Conservation (phyloP, 2,113 vertebrate species). For the Notarius lentiginosus region DNA sequence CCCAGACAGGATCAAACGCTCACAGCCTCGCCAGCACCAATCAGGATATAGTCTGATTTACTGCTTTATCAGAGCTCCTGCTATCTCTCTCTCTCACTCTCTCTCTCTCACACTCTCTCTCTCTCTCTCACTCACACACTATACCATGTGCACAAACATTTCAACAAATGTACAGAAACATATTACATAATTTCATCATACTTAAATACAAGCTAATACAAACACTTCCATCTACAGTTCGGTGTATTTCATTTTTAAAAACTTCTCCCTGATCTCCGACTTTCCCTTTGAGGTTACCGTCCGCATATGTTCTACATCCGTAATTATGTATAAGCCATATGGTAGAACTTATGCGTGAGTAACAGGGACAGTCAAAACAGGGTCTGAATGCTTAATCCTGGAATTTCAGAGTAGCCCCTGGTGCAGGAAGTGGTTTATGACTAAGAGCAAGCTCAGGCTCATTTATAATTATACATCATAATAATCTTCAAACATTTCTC, state of each 20-base stretch:
- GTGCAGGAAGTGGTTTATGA: slow-evolving; percentile 46
- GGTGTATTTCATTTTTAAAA: neutral
- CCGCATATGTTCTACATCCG: slow-evolving; percentile 19
- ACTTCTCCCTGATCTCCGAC: neutral
- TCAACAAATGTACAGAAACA: neutral
- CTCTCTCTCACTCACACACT: neutral
- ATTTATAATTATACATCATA: slow-evolving; percentile 26
- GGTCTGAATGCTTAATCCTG: slow-evolving; percentile 35
- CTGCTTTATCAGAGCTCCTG: slow-evolving; percentile 39
- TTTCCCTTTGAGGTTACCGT: slow-evolving; percentile 25
- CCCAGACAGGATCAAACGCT: slow-evolving; percentile 44
- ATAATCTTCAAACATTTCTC: neutral
- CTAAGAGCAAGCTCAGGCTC: slow-evolving; percentile 37
- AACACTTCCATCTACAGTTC: neutral
- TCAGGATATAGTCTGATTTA: slow-evolving; percentile 38
- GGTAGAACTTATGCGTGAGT: slow-evolving; percentile 35
- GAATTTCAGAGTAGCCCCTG: slow-evolving; percentile 17
- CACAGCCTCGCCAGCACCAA: slow-evolving; percentile 29
- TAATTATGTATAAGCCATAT: slow-evolving; percentile 39
- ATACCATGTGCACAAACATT: neutral
- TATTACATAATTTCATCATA: neutral
- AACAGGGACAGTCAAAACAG: slow-evolving; percentile 36
- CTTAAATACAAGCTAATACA: neutral
- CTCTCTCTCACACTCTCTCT: neutral
- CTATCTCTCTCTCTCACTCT: slow-evolving; percentile 24